These are phyloP conservation scores for Vanacampus margaritifer DNA, from an alignment of 2,113 vertebrate species.

Conservation along the genomic window DNA sequence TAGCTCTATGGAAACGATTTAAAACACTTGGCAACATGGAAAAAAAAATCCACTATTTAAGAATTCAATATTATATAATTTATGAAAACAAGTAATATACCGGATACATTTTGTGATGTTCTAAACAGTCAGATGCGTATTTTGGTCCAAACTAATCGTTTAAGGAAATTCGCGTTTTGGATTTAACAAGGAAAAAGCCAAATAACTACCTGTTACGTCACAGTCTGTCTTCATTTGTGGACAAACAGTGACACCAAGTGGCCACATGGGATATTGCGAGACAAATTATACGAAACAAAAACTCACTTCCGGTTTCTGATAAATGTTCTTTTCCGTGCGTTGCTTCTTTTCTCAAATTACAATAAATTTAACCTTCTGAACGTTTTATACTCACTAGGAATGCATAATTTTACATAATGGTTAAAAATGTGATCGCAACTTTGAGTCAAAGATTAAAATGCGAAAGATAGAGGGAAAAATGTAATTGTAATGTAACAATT, in stretches of 20 bases:
- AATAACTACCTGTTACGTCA: not conserved
- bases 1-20: not conserved
- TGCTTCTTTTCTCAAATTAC: too few species aligned
- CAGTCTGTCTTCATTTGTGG: conserved; percentile 5
- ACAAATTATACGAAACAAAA: not conserved
- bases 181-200: not conserved
- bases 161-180: not conserved
- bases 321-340: not conserved
- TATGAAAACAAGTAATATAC: too few species aligned
- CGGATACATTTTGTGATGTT: not conserved
- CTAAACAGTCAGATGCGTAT: not conserved
- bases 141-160: not conserved
- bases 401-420: too few species aligned
- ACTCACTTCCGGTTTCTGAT: not conserved
- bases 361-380: too few species aligned
- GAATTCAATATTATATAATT: not conserved
- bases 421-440: too few species aligned
- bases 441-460: too few species aligned
- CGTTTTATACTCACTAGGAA: too few species aligned
- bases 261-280: not conserved
- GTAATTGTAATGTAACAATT: too few species aligned
- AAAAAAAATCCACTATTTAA: not conserved
- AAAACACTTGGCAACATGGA: too few species aligned
- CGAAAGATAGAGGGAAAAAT: too few species aligned
- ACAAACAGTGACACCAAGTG: conserved; percentile 53